A percentile compares a stretch with the other conserved stretches of the same genome.
Evolutionary conservation across 2,888 invertebrate genomes (phyloP).

Genomic region (Microctonus aethiopoides): DNA sequence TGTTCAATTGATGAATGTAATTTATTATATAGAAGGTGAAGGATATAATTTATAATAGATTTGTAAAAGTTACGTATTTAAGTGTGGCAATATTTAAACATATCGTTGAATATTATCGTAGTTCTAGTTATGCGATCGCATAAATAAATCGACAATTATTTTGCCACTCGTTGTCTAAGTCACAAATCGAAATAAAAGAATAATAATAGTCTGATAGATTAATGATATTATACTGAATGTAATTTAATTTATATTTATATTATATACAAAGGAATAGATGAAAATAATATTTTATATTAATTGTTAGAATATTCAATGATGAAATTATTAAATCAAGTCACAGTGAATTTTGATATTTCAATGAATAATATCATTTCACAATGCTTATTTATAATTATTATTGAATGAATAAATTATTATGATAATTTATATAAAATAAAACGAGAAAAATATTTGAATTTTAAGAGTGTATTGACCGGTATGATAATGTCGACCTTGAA

Average conservation of each 20-base stretch:
- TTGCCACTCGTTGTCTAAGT: not conserved
- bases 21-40: no score
- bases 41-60: not conserved
- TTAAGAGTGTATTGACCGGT: slow-evolving; percentile 42
- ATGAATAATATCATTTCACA: no score
- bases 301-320: no score
- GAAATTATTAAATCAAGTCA: no score
- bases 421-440: not conserved
- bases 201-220: no score
- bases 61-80: not conserved
- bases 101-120: not conserved
- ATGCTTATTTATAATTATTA: no score
- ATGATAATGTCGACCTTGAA: slow-evolving; percentile 51
- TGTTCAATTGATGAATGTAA: no score
- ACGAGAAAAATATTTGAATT: slow-evolving; percentile 17
- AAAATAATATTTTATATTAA: no score
- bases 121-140: not conserved
- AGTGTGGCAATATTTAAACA: not conserved
- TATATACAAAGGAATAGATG: no score
- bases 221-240: no score
- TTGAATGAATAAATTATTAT: not conserved
- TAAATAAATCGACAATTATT: not conserved
- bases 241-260: no score
- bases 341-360: no score
- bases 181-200: not conserved